These are phyloP conservation scores for Toxostoma redivivum DNA, from an alignment of 2,113 vertebrate species.

Conservation along the genomic window DNA sequence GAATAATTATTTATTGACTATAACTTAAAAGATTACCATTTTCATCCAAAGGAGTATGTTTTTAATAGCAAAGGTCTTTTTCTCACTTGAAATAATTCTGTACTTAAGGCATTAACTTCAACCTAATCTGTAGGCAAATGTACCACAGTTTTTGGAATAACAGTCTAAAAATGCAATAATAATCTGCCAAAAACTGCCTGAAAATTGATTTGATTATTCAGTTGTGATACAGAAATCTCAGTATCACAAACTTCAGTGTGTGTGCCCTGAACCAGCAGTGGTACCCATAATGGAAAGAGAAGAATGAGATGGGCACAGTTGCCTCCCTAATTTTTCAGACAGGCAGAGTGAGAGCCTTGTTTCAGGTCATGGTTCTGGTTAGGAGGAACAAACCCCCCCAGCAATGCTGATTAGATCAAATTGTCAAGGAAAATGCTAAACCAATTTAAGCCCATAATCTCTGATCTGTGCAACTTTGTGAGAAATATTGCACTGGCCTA, in stretches of 20 bases:
- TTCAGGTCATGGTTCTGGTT: background rate
- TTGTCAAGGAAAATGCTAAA: background rate
- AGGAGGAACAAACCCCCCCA: background rate
- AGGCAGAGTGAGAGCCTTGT: background rate
- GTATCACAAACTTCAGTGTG: background rate
- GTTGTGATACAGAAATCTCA: background rate
- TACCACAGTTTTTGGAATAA: background rate
- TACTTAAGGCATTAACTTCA: background rate
- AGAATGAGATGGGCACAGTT: background rate
- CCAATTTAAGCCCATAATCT: background rate
- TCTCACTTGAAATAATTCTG: background rate
- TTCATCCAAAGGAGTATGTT: background rate
- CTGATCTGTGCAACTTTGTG: background rate
- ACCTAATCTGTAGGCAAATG: background rate
- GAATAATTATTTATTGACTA: background rate
- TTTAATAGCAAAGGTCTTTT: background rate
- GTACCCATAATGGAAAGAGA: fast-evolving
- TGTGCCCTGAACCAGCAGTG: background rate
- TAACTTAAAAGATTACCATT: background rate
- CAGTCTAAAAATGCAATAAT: background rate
- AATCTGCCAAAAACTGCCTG: background rate
- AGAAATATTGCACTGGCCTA: background rate
- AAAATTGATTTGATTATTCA: background rate
- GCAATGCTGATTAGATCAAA: background rate
- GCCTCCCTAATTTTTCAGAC: background rate